phyloP scores from a whole-genome alignment of 2,888 invertebrate species.

The Trichopria drosophilae region DNA sequence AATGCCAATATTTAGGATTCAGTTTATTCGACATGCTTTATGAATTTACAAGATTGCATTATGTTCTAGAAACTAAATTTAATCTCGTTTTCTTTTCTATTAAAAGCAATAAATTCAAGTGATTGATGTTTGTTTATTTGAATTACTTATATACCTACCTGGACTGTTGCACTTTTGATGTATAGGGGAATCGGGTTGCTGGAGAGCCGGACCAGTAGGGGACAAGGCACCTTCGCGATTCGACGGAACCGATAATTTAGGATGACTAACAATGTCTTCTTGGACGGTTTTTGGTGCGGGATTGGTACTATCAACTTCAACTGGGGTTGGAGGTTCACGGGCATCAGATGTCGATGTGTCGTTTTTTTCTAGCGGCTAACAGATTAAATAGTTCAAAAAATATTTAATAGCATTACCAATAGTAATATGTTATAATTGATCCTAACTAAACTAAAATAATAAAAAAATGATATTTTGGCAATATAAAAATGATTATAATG shows the following conservation, averaged over 20 bases:
- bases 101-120: too few relatives aligned
- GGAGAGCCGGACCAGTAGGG: conserved; percentile 57
- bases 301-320: conserved; percentile 39
- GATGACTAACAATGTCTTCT: conserved; percentile 49
- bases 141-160: conserved; percentile 49
- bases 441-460: too few relatives aligned
- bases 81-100: too few relatives aligned
- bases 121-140: not conserved
- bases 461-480: too few relatives aligned
- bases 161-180: conserved; percentile 61
- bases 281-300: conserved; percentile 15
- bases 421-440: too few relatives aligned
- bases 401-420: too few relatives aligned
- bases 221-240: conserved; percentile 58
- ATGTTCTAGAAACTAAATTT: too few relatives aligned
- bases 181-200: conserved; percentile 61
- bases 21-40: too few relatives aligned
- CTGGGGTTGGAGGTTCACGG: conserved; percentile 43
- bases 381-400: not conserved
- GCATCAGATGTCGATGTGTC: conserved; percentile 47
- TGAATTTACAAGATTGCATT: too few relatives aligned
- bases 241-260: conserved; percentile 50
- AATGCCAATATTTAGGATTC: too few relatives aligned
- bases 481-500: too few relatives aligned
- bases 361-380: conserved; percentile 52